These are phyloP conservation scores for Baryphthengus martii DNA, from an alignment of 2,113 vertebrate genomes.

Conservation along the genomic window DNA sequence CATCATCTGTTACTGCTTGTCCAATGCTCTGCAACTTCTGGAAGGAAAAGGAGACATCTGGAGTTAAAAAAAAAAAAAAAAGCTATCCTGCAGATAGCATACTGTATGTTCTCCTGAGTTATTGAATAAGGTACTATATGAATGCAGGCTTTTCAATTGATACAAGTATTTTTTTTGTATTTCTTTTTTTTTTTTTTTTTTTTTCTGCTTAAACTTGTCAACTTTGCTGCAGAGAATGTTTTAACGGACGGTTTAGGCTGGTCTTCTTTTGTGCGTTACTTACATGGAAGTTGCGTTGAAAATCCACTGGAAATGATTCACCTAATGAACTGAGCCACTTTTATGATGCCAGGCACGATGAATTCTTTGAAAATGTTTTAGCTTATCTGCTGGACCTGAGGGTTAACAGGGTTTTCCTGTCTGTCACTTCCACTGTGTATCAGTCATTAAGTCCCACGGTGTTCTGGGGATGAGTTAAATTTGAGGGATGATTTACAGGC, in stretches of 20 bases:
- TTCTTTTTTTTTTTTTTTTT: not conserved
- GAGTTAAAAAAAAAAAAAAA: constrained; percentile 69
- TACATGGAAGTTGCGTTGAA: not conserved
- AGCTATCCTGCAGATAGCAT: constrained; percentile 72
- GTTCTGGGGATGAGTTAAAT: not conserved
- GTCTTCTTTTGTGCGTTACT: not conserved
- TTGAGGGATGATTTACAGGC: not conserved
- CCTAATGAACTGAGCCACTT: constrained; percentile 10
- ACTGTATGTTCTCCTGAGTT: constrained; percentile 69
- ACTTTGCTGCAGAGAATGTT: not conserved
- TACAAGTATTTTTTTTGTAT: not conserved
- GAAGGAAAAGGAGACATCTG: constrained; percentile 84
- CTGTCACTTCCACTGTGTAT: not conserved
- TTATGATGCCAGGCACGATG: not conserved
- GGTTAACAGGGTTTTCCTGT: not conserved
- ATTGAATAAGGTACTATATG: constrained; percentile 61
- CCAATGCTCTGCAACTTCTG: constrained; percentile 83
- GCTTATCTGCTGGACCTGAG: not conserved
- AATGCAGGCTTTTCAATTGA: constrained; percentile 55
- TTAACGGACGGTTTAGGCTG: not conserved
- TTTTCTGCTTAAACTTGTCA: not conserved
- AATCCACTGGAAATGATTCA: constrained; percentile 40
- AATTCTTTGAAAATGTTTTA: constrained; percentile 5
- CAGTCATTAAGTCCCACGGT: not conserved
- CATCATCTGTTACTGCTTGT: constrained; percentile 86